Percentiles rank a stretch among this genome's conserved stretches.
phyloP scores from a whole-genome alignment of 2,797 vertebrate species.

The Ciconia nigra region DNA sequence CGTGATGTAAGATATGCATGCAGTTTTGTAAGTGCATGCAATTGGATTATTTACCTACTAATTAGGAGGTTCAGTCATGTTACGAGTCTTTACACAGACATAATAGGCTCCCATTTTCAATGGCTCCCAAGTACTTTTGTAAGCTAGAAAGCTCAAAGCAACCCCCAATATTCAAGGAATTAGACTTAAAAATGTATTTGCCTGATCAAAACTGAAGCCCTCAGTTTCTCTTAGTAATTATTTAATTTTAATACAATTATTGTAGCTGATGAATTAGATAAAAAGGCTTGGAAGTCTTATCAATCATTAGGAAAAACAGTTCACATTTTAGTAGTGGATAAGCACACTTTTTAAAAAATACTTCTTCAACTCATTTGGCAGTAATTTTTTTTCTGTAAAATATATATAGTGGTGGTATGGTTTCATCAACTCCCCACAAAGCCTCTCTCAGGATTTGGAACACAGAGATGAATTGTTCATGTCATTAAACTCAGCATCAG shows the following conservation, averaged over 20 bases:
- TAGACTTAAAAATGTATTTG: background rate
- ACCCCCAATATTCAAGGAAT: background rate
- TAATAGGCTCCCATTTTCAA: background rate
- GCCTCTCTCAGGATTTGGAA: background rate
- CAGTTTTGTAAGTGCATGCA: too few species aligned
- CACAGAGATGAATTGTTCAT: background rate
- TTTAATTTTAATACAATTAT: background rate
- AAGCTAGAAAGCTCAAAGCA: background rate
- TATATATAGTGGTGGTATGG: background rate
- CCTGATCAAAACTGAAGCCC: background rate
- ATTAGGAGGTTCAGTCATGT: background rate
- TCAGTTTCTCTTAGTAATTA: background rate
- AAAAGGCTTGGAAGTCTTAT: background rate
- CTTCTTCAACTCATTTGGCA: background rate
- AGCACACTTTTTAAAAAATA: background rate
- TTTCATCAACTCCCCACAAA: background rate
- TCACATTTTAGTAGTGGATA: background rate
- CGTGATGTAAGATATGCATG: fast-evolving
- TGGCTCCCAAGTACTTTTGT: background rate
- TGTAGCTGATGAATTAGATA: background rate
- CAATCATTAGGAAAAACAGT: background rate
- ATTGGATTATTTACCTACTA: background rate
- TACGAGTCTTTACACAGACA: background rate
- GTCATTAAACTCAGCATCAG: background rate
- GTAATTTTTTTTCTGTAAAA: background rate